These are phyloP conservation scores for Drepana falcataria DNA, from an alignment of 2,888 invertebrate genomes.

Conservation along the genomic window DNA sequence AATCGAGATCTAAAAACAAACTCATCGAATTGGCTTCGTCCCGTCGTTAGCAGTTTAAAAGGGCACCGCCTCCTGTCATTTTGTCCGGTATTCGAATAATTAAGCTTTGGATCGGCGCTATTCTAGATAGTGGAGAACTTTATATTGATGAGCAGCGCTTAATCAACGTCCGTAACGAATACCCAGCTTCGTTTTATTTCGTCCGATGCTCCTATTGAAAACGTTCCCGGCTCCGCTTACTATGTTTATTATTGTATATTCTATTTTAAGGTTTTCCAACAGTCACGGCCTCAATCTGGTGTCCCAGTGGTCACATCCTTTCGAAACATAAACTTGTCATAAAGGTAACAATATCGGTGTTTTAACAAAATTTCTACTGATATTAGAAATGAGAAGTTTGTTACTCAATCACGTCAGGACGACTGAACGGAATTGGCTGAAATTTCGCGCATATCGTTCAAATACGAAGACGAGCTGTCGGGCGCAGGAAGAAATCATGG, in stretches of 20 bases:
- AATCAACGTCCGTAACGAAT: slow-evolving; percentile 57
- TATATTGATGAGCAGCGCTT: slow-evolving; percentile 60
- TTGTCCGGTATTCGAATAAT: slow-evolving; percentile 57
- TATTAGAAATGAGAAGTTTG: no score
- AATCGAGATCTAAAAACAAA: slow-evolving; percentile 67
- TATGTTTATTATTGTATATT: background rate
- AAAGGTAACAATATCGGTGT: background rate
- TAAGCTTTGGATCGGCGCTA: slow-evolving; percentile 53
- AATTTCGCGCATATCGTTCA: no score
- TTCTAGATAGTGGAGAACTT: slow-evolving; percentile 48
- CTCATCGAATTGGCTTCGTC: slow-evolving; percentile 49
- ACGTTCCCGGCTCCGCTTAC: background rate
- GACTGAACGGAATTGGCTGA: no score
- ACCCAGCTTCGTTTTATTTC: slow-evolving; percentile 27
- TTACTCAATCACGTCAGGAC: no score
- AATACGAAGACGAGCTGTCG: no score
- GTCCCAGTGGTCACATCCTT: background rate
- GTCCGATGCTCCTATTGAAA: slow-evolving; percentile 9
- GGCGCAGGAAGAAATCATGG: no score
- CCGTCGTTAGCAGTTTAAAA: slow-evolving; percentile 45
- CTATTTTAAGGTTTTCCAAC: background rate
- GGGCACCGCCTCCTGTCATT: slow-evolving; percentile 50
- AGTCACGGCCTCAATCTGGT: background rate
- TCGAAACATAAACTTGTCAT: background rate
- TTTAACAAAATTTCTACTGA: no score